Evolutionary conservation across 2,888 invertebrate species (phyloP).

Genomic region (Agrotis clavis): DNA sequence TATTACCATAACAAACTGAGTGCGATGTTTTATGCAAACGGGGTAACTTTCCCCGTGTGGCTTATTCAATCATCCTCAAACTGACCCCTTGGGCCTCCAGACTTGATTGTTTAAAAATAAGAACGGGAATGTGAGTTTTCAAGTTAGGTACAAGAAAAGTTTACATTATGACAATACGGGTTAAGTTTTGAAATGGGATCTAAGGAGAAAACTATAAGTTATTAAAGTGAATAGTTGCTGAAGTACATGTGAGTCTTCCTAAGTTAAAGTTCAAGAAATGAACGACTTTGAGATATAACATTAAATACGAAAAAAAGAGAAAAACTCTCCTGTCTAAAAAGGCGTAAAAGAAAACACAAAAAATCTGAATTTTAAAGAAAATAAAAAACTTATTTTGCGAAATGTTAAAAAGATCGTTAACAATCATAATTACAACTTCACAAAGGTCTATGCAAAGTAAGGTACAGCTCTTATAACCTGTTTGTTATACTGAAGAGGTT

Average conservation of each 20-base stretch:
- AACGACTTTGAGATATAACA: too few species aligned
- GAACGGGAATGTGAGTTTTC: conserved; percentile 18
- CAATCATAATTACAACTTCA: conserved; percentile 8
- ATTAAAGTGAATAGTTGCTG: background rate
- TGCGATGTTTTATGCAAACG: conserved; percentile 47
- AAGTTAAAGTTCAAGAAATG: too few species aligned
- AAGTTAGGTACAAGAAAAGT: conserved; percentile 3
- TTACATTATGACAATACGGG: too few species aligned
- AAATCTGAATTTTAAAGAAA: too few species aligned
- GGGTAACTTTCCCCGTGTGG: conserved; percentile 46
- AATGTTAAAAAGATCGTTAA: background rate
- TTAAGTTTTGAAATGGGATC: background rate
- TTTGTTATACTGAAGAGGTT: conserved; percentile 6
- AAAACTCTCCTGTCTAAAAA: too few species aligned
- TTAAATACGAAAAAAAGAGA: too few species aligned
- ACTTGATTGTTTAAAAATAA: conserved; percentile 48
- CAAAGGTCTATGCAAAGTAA: conserved; percentile 21
- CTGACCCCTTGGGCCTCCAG: conserved; percentile 37
- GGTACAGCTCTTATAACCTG: conserved; percentile 21
- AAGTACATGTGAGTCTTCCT: too few species aligned
- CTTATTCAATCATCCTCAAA: conserved; percentile 50
- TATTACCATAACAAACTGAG: conserved; percentile 47
- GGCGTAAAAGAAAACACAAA: too few species aligned
- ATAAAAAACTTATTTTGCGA: background rate
- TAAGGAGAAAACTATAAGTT: background rate